A percentile compares a stretch with the other conserved stretches of the same genome.
Evolutionary conservation across 37 sponge, comb jelly and placozoan genomes (phyloP).

Genomic region (Spongia lamella): DNA sequence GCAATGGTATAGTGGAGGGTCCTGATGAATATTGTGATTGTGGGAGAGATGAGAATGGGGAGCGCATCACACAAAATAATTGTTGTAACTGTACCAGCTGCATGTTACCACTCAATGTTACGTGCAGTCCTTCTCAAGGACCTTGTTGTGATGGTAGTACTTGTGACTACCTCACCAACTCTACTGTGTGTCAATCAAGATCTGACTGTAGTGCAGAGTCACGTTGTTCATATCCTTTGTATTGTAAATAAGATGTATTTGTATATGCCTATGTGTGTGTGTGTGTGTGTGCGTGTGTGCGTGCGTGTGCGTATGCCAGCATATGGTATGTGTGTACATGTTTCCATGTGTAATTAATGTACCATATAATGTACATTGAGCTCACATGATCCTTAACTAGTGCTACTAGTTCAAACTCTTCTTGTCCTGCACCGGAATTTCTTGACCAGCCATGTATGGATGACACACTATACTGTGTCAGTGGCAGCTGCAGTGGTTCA

Average conservation of each 20-base stretch:
- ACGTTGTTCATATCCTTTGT: constrained; percentile 65
- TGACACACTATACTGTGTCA: constrained; percentile 21
- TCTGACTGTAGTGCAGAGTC: constrained; percentile 44
- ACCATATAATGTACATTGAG: neutral
- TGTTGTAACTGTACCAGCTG: constrained; percentile 67
- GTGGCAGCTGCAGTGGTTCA: constrained; percentile 55
- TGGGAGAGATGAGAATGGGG: constrained; percentile 2
- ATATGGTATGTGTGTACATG: neutral
- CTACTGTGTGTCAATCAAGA: constrained; percentile 6
- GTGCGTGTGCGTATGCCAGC: neutral
- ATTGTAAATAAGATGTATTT: constrained; percentile 7
- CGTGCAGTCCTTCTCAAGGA: constrained; percentile 63
- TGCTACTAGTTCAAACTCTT: constrained; percentile 39
- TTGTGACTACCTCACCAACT: constrained; percentile 14
- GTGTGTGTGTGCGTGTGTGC: constrained; percentile 19
- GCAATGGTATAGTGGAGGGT: constrained; percentile 63
- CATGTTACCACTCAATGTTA: constrained; percentile 16
- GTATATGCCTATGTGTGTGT: constrained; percentile 1
- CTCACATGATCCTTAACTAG: constrained; percentile 44
- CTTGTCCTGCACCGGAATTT: constrained; percentile 52
- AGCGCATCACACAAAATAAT: constrained; percentile 33
- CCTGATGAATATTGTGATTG: constrained; percentile 87
- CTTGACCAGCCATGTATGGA: neutral
- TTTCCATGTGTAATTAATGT: neutral
- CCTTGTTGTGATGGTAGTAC: constrained; percentile 23